Base-by-base conservation (phyloP, 2,113 vertebrate species). In the Murina feae region DNA sequence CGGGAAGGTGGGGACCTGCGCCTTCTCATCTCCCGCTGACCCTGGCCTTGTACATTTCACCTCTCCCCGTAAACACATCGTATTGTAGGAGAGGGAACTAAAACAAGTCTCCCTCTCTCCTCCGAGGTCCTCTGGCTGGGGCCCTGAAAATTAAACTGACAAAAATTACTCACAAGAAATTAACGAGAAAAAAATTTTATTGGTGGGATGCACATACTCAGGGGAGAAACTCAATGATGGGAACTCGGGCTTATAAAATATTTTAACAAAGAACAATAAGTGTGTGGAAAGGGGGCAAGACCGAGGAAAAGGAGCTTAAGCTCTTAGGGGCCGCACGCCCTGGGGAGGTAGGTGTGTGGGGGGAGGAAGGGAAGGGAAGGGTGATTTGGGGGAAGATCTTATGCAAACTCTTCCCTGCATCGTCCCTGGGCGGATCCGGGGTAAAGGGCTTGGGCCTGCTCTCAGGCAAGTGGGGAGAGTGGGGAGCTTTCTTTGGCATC, bases 121-220 rank as follows among this genome's bases (percentile, higher is more conserved):
- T 92, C 30, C 37, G 7, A 17, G 32, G 30, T 32, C 23, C 49
- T 60, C 39, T 2, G 4, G 39, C 72, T 35, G 37, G 35, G 32
- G 4, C n/a, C 17, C 74, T 6, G 17, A 39, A 28, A 42, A 42
- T 13, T 42, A 28, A 84, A 76, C 58, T 35, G 55, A 78, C 74
- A 86, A 25, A 42, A 35, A 10, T 66, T 65, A n/a, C 4, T 23
- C 47, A 39, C 35, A 37, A 75, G 10, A 49, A 28, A 32, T 58
- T 14, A 72, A 14, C 20, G 60, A 66, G 23, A 9, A 68, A 30
- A 49, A 7, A 10, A 35, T 37, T 78, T 35, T 53, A 51, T 53
- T n/a, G n/a, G 28, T 14, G 21, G 1, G 6, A 53, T 18, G 0
- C 39, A 23, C 7, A 25, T 9, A n/a, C 7, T 2, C 1, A 4